These are phyloP conservation scores for Pammene fasciana DNA, from an alignment of 2,888 invertebrate genomes.

Conservation along the genomic window DNA sequence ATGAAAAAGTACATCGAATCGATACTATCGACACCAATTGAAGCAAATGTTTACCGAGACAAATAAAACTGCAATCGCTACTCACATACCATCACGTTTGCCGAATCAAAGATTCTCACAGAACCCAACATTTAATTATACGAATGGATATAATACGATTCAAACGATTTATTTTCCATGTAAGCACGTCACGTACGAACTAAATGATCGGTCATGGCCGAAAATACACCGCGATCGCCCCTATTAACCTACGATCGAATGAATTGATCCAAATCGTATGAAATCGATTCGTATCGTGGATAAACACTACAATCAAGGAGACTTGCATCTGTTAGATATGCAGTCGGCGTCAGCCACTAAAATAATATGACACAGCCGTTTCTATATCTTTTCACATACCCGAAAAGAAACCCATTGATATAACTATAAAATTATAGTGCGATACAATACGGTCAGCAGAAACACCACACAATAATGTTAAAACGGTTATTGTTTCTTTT, in stretches of 20 bases:
- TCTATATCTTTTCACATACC: conserved; percentile 70
- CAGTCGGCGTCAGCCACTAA: conserved; percentile 80
- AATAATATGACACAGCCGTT: conserved; percentile 83
- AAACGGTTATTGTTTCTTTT: not conserved
- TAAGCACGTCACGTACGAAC: conserved; percentile 80
- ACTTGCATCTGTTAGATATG: conserved; percentile 78
- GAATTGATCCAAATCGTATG: conserved; percentile 76
- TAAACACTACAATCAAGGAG: conserved; percentile 80
- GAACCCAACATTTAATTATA: conserved; percentile 79
- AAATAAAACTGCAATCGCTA: conserved; percentile 22
- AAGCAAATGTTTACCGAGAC: not conserved
- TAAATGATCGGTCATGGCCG: conserved; percentile 77
- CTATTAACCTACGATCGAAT: conserved; percentile 77
- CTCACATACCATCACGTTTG: conserved; percentile 69
- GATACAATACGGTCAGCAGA: conserved; percentile 60
- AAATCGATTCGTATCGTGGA: conserved; percentile 76
- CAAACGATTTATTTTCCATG: conserved; percentile 77
- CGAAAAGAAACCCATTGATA: conserved; percentile 72
- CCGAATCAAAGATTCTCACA: conserved; percentile 77
- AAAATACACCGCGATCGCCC: conserved; percentile 76
- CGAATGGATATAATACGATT: conserved; percentile 76
- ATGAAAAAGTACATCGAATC: conserved; percentile 21
- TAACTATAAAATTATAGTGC: conserved; percentile 66
- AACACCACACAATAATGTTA: conserved; percentile 33
- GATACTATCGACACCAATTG: not conserved